These are phyloP conservation scores for Pseudopipra pipra DNA, from an alignment of 2,113 vertebrate species.

Conservation along the genomic window DNA sequence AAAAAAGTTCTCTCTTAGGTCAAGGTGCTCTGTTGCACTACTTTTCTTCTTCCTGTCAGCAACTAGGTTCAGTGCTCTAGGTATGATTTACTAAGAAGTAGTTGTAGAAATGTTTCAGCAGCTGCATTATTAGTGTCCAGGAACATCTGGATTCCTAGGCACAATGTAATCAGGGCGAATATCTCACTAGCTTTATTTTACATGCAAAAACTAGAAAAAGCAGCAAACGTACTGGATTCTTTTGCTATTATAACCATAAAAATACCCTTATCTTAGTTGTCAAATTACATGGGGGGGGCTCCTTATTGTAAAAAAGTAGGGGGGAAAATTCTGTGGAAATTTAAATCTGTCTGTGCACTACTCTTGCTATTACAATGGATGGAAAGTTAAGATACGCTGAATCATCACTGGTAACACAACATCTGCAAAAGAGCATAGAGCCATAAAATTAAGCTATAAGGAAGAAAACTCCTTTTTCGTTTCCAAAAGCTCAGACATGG, in stretches of 20 bases:
- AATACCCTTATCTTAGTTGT: not conserved
- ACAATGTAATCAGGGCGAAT: not conserved
- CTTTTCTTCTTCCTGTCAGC: not conserved
- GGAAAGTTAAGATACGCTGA: not conserved
- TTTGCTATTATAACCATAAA: not conserved
- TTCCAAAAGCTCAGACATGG: not conserved
- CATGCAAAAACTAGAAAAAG: not conserved
- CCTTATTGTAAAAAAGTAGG: not conserved
- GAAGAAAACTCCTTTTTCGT: not conserved
- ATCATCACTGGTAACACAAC: not conserved
- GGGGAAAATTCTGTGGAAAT: not conserved
- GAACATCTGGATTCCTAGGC: not conserved
- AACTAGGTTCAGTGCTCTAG: not conserved
- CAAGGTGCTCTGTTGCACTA: not conserved
- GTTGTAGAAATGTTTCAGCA: not conserved
- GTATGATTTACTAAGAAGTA: not conserved
- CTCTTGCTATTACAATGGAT: not conserved
- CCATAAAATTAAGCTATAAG: not conserved
- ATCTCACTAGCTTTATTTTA: not conserved
- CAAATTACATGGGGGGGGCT: fast-evolving
- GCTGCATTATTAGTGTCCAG: not conserved
- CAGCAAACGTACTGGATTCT: not conserved
- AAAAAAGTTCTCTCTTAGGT: fast-evolving
- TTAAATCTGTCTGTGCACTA: not conserved
- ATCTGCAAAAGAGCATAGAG: not conserved